A percentile compares a stretch with the other conserved stretches of the same genome.
Evolutionary conservation across 1,140 invertebrate genomes (phyloP).

Genomic region (Halesus radiatus): DNA sequence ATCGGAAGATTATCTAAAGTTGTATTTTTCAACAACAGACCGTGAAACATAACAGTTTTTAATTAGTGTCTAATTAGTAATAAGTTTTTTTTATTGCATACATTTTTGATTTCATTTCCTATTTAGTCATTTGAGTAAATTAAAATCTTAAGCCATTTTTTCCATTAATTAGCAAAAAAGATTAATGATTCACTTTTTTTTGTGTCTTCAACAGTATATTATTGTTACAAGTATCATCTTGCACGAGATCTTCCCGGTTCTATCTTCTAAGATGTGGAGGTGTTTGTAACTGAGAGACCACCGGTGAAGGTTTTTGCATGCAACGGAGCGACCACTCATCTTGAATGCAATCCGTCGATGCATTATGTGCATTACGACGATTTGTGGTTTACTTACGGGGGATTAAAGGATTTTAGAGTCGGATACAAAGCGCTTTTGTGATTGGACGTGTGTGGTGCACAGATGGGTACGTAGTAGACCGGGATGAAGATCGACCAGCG

Average conservation of each 20-base stretch:
- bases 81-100: no score
- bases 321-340: conserved; percentile 16
- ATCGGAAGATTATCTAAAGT: no score
- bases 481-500: background rate
- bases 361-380: conserved; percentile 42
- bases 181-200: background rate
- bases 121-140: no score
- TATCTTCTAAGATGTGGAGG: background rate
- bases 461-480: background rate
- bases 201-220: background rate
- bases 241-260: background rate
- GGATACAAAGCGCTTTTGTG: conserved; percentile 30
- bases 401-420: conserved; percentile 46
- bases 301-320: conserved; percentile 38
- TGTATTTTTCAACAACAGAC: background rate
- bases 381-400: conserved; percentile 51
- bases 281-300: conserved; percentile 31
- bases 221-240: background rate
- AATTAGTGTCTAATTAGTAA: no score
- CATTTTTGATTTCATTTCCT: no score
- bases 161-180: background rate
- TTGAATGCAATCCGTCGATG: conserved; percentile 45
- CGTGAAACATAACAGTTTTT: background rate
- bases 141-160: no score
- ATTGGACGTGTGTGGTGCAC: conserved; percentile 48